Conservation (phyloP, 2,888 invertebrate species). For the Stenchaetothrips biformis region DNA sequence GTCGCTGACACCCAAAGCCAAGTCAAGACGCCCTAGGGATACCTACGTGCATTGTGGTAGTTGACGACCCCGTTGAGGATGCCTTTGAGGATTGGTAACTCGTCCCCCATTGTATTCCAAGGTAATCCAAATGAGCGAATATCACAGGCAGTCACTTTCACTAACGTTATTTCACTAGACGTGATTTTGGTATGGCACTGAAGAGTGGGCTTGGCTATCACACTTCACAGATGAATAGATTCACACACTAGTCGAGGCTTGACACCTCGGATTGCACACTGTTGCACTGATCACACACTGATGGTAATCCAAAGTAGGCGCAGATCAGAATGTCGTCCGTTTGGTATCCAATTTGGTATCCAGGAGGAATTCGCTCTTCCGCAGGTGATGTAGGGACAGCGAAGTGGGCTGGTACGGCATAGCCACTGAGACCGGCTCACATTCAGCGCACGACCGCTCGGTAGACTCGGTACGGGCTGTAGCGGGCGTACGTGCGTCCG, state of each 20-base stretch:
- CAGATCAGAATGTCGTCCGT: conserved; percentile 8
- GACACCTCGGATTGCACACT: background rate
- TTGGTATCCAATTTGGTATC: conserved; percentile 6
- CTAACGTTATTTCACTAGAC: conserved; percentile 11
- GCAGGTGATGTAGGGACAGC: conserved; percentile 11
- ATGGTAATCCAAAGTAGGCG: conserved; percentile 18
- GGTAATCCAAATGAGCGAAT: conserved; percentile 18
- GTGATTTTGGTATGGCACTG: conserved; percentile 15
- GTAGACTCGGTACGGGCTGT: conserved; percentile 26
- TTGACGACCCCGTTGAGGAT: conserved; percentile 86
- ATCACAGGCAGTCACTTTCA: conserved; percentile 23
- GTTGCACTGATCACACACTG: conserved; percentile 18
- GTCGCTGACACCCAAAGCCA: conserved; percentile 19
- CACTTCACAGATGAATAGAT: conserved; percentile 15
- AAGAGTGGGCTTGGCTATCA: background rate
- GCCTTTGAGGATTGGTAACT: conserved; percentile 84
- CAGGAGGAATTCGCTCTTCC: conserved; percentile 14
- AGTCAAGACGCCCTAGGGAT: conserved; percentile 41
- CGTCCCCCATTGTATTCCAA: conserved; percentile 68
- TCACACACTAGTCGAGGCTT: conserved; percentile 11
- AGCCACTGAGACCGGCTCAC: conserved; percentile 1
- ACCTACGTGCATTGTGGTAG: conserved; percentile 92
- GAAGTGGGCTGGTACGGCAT: background rate
- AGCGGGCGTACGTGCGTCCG: conserved; percentile 28
- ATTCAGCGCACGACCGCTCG: background rate